Evolutionary conservation across 2,113 vertebrate species (phyloP).

Genomic region (Diglossa brunneiventris): DNA sequence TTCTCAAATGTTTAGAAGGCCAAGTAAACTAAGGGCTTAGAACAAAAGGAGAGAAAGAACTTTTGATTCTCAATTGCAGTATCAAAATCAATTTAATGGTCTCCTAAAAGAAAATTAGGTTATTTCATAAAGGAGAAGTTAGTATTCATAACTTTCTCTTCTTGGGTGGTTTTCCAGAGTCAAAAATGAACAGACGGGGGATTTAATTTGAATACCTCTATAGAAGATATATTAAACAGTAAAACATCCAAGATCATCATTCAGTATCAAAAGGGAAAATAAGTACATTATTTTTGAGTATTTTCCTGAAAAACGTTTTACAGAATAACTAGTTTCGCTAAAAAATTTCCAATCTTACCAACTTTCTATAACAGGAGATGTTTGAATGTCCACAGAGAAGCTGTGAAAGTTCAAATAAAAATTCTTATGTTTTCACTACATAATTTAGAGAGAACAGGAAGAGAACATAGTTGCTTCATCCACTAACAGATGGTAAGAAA

Average conservation of each 20-base stretch:
- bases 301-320: neutral
- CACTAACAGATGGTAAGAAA: neutral
- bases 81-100: neutral
- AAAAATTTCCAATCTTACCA: slow-evolving; percentile 15
- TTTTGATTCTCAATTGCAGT: neutral
- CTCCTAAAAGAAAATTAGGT: neutral
- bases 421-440: neutral
- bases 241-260: neutral
- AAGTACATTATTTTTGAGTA: neutral
- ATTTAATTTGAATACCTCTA: neutral
- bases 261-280: neutral
- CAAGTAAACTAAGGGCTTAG: neutral
- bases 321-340: neutral
- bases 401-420: slow-evolving; percentile 15
- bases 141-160: neutral
- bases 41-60: neutral
- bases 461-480: neutral
- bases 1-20: neutral
- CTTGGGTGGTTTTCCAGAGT: neutral
- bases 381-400: slow-evolving; percentile 30
- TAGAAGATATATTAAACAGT: neutral
- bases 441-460: neutral
- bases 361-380: slow-evolving; percentile 24
- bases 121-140: neutral
- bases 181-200: neutral